A percentile compares a stretch with the other conserved stretches of the same genome.
phyloP scores from a whole-genome alignment of 2,888 invertebrate species.

The Peribatodes rhomboidaria region DNA sequence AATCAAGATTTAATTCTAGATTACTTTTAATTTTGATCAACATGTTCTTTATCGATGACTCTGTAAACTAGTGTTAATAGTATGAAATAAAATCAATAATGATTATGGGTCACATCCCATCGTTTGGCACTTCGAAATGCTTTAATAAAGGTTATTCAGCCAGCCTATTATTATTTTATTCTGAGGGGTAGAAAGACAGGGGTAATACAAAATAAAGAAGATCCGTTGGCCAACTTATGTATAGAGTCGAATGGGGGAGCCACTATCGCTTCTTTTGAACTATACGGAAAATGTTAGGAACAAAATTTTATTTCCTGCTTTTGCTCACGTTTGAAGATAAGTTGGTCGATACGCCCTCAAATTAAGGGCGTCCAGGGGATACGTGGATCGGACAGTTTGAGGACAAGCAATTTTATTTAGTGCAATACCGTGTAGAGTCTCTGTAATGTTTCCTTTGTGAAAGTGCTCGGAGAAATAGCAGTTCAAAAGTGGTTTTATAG shows the following conservation, averaged over 20 bases:
- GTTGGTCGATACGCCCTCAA: conserved; percentile 12
- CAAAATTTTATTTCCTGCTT: neutral
- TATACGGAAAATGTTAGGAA: neutral
- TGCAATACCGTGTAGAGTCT: conserved; percentile 31
- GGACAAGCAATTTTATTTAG: conserved; percentile 35
- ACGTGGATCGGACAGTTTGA: conserved; percentile 30
- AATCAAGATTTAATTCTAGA: too few species aligned
- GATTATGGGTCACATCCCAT: conserved; percentile 15
- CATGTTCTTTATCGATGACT: neutral
- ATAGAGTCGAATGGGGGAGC: neutral
- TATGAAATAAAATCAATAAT: conserved; percentile 7
- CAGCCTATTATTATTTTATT: conserved; percentile 27
- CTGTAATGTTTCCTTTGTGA: conserved; percentile 8
- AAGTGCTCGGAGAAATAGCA: neutral
- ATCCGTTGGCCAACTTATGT: conserved; percentile 1
- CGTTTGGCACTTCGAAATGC: conserved; percentile 10
- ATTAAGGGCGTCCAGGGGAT: conserved; percentile 27
- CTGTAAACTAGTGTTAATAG: neutral
- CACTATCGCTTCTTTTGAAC: neutral
- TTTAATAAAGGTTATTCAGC: conserved; percentile 35
- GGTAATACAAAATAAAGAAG: conserved; percentile 29
- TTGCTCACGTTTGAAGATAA: neutral
- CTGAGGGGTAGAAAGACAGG: conserved; percentile 29
- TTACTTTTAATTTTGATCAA: neutral
- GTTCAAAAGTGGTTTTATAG: conserved; percentile 4